Percentiles rank a stretch among this genome's conserved stretches.
phyloP scores from a whole-genome alignment of 2,888 invertebrate species.

The Rosalia funebris region DNA sequence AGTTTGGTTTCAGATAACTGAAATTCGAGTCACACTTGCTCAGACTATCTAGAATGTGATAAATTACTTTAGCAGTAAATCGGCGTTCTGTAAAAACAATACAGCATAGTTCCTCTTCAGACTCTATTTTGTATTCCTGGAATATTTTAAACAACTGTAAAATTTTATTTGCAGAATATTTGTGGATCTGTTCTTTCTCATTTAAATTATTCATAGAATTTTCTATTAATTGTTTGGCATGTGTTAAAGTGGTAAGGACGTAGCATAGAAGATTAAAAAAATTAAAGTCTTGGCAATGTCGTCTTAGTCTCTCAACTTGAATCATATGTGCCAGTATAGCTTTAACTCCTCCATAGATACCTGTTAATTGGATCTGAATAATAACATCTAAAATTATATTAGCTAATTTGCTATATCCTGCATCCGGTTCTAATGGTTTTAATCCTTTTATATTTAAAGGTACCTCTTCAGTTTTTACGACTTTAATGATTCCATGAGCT shows the following conservation, averaged over 20 bases:
- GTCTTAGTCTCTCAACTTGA: slow-evolving; percentile 69
- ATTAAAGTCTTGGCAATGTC: slow-evolving; percentile 44
- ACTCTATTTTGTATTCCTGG: slow-evolving; percentile 66
- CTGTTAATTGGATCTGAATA: slow-evolving; percentile 59
- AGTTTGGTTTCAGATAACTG: slow-evolving; percentile 74
- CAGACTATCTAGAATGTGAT: slow-evolving; percentile 71
- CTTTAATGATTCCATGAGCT: slow-evolving; percentile 30
- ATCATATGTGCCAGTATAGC: slow-evolving; percentile 71
- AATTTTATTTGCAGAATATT: slow-evolving; percentile 72
- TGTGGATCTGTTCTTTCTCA: slow-evolving; percentile 66
- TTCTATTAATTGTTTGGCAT: slow-evolving; percentile 67
- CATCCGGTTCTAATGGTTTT: slow-evolving; percentile 50
- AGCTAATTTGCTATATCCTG: slow-evolving; percentile 48
- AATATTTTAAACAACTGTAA: slow-evolving; percentile 70
- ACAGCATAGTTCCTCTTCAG: slow-evolving; percentile 69
- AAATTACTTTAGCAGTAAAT: slow-evolving; percentile 80
- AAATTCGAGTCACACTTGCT: slow-evolving; percentile 65
- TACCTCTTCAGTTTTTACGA: slow-evolving; percentile 43
- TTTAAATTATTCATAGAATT: slow-evolving; percentile 64
- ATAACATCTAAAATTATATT: slow-evolving; percentile 54
- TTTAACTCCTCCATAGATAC: slow-evolving; percentile 71
- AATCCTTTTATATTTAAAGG: slow-evolving; percentile 42
- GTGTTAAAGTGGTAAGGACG: slow-evolving; percentile 61
- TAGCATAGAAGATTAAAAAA: slow-evolving; percentile 52
- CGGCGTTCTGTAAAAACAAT: slow-evolving; percentile 80